Conservation (phyloP, 2,113 vertebrate species). For the Sminthopsis crassicaudata region DNA sequence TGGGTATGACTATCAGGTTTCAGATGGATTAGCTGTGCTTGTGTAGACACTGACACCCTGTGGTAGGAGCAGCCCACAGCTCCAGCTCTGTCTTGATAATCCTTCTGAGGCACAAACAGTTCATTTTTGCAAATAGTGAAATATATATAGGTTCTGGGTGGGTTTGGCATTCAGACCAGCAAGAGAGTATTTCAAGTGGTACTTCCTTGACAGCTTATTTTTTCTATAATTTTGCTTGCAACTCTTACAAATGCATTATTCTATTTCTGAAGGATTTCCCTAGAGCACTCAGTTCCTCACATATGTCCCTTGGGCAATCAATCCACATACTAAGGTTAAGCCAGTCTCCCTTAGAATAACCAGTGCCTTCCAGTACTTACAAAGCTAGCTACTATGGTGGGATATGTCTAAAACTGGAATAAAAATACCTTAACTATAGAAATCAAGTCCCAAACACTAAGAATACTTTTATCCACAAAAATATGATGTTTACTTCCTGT, state of each 20-base stretch:
- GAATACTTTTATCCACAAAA: not conserved
- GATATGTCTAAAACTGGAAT: not conserved
- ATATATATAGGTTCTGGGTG: not conserved
- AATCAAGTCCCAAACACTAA: not conserved
- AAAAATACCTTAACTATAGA: not conserved
- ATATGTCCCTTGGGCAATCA: not conserved
- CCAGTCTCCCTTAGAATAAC: accelerated
- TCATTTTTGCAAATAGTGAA: not conserved
- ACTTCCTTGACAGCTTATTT: not conserved
- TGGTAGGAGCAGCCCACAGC: slow-evolving; percentile 53
- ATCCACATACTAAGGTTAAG: not conserved
- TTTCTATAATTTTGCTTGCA: not conserved
- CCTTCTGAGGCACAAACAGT: not conserved
- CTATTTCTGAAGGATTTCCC: not conserved
- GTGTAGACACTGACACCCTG: slow-evolving; percentile 78
- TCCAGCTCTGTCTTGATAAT: not conserved
- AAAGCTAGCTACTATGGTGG: not conserved
- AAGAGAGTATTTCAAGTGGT: not conserved
- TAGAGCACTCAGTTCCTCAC: not conserved
- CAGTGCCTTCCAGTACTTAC: too few species aligned
- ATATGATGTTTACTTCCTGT: too few species aligned
- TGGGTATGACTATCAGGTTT: not conserved
- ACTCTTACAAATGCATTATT: not conserved
- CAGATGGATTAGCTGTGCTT: not conserved
- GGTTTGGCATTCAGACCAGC: accelerated